Conservation (phyloP, 2,797 vertebrate genomes). For the Halcyon leucocephala region DNA sequence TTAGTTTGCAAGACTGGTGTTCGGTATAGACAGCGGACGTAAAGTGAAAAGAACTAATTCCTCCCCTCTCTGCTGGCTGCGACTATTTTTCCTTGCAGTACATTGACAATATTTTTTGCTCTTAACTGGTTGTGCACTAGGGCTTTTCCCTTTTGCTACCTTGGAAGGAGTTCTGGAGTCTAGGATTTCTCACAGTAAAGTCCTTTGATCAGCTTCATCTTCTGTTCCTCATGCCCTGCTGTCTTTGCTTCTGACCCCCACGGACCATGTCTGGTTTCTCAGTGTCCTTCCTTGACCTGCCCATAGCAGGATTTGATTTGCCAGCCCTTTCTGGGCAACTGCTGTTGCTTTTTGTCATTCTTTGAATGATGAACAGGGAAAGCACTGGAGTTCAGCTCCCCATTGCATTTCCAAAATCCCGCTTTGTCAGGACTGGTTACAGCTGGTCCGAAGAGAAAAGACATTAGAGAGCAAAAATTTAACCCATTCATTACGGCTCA, state of each 20-base stretch:
- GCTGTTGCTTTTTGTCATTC: not conserved
- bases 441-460: not conserved
- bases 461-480: not conserved
- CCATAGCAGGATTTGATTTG: not conserved
- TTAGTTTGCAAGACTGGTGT: not conserved
- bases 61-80: not conserved
- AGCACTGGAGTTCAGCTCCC: not conserved
- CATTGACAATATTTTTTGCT: not conserved
- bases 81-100: not conserved
- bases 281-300: not conserved
- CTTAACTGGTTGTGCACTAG: not conserved
- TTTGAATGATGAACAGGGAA: not conserved
- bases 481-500: not conserved
- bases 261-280: not conserved
- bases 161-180: not conserved
- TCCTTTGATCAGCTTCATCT: not conserved
- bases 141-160: not conserved
- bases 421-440: not conserved
- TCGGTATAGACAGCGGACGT: not conserved
- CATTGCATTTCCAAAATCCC: not conserved
- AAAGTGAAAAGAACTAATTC: not conserved
- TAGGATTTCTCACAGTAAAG: not conserved
- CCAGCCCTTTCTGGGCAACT: not conserved
- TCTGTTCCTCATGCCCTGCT: not conserved
- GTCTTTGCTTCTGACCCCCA: not conserved